Conservation (phyloP, 2,113 vertebrate species). For the Paratilapia polleni region DNA sequence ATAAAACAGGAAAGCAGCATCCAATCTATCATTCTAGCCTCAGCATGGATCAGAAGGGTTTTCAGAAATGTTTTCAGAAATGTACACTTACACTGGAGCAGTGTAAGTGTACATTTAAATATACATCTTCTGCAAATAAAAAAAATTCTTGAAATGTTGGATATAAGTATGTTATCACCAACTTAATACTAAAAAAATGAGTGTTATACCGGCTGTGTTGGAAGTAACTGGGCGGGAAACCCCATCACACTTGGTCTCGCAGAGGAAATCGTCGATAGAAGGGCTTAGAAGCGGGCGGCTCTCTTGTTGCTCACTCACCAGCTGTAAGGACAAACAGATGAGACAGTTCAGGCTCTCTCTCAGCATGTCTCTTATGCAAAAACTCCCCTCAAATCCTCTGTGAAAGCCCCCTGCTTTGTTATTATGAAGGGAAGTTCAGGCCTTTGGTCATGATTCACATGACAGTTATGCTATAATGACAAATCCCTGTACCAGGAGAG, state of each 20-base stretch:
- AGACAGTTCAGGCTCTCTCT: constrained; percentile 34
- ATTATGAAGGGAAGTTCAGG: not conserved
- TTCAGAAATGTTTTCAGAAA: no score
- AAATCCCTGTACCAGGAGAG: not conserved
- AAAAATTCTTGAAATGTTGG: not conserved
- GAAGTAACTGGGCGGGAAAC: constrained; percentile 93
- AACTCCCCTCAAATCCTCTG: not conserved
- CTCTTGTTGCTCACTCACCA: constrained; percentile 98
- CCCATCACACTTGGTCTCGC: constrained; percentile 94
- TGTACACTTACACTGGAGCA: no score
- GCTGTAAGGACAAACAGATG: constrained; percentile 84
- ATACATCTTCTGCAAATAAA: not conserved
- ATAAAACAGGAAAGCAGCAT: not conserved
- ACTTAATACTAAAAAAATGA: not conserved
- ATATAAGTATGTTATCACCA: not conserved
- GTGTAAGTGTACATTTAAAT: not conserved
- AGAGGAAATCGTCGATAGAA: constrained; percentile 98
- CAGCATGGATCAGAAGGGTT: not conserved
- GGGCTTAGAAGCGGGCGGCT: constrained; percentile 97
- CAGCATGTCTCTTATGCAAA: not conserved
- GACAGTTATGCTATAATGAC: not conserved
- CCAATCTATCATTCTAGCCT: not conserved
- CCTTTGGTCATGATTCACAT: not conserved
- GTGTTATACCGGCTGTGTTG: constrained; percentile 87
- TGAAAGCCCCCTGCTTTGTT: not conserved